Conservation (phyloP, 2,888 invertebrate species). For the Crossocerus cetratus region DNA sequence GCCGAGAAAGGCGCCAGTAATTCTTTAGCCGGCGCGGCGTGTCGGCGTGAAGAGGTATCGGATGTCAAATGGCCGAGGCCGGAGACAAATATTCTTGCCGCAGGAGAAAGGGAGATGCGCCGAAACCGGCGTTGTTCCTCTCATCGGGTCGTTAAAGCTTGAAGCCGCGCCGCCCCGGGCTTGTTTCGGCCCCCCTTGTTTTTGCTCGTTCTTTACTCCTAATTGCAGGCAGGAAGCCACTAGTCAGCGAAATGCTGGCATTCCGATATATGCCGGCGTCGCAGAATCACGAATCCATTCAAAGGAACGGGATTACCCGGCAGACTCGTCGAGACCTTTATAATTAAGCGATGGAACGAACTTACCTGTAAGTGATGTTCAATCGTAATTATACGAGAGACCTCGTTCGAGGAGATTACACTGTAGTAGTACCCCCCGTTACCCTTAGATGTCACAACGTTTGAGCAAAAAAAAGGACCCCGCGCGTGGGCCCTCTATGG, state of each 20-base stretch:
- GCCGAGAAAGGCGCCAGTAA: constrained; percentile 43
- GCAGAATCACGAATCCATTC: constrained; percentile 40
- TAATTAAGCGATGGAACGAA: too few relatives aligned
- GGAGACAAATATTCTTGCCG: constrained; percentile 68
- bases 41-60: constrained; percentile 66
- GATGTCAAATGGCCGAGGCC: constrained; percentile 67
- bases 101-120: constrained; percentile 40
- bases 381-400: too few relatives aligned
- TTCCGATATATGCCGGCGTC: constrained; percentile 40
- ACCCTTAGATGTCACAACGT: too few relatives aligned
- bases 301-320: constrained; percentile 52
- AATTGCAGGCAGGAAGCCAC: constrained; percentile 55
- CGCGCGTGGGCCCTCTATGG: too few relatives aligned
- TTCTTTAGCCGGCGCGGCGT: constrained; percentile 45
- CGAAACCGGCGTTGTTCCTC: constrained; percentile 58
- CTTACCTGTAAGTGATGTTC: too few relatives aligned
- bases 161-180: constrained; percentile 23
- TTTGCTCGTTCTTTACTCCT: constrained; percentile 47
- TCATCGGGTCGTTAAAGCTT: constrained; percentile 68
- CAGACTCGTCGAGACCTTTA: constrained; percentile 55
- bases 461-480: too few relatives aligned
- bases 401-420: too few relatives aligned
- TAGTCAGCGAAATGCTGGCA: constrained; percentile 39
- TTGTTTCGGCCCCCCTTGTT: constrained; percentile 47
- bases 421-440: too few relatives aligned